Evolutionary conservation across 2,888 invertebrate genomes (phyloP).

Genomic region (Atrina japonica): DNA sequence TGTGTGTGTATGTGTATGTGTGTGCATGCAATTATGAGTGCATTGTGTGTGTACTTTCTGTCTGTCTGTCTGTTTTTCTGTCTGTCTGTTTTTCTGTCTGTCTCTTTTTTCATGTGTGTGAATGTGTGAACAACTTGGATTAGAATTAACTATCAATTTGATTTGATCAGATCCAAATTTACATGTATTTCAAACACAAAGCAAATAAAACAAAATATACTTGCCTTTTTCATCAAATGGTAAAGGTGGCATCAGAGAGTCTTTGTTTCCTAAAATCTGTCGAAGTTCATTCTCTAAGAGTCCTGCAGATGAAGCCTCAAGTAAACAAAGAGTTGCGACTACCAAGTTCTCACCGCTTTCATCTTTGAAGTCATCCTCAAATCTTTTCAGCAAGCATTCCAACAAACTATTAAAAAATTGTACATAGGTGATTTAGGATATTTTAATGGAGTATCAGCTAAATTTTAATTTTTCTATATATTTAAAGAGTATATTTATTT

Average conservation of each 20-base stretch:
- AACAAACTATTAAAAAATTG: slow-evolving; percentile 63
- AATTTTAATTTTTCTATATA: background rate
- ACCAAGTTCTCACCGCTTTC: slow-evolving; percentile 71
- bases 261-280: slow-evolving; percentile 71
- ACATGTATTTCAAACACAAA: no score
- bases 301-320: slow-evolving; percentile 77
- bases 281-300: slow-evolving; percentile 76
- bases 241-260: slow-evolving; percentile 73
- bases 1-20: no score
- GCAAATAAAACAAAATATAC: no score
- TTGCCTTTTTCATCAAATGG: slow-evolving; percentile 79
- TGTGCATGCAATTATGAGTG: no score
- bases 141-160: no score
- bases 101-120: no score
- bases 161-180: no score
- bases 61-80: no score
- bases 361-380: slow-evolving; percentile 55
- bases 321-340: slow-evolving; percentile 76
- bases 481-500: background rate
- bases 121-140: no score
- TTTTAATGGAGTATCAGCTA: background rate
- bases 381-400: slow-evolving; percentile 71
- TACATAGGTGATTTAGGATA: background rate
- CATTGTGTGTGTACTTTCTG: no score
- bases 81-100: no score